Evolutionary conservation across 2,113 vertebrate species (phyloP).

Genomic region (Sminthopsis crassicaudata): DNA sequence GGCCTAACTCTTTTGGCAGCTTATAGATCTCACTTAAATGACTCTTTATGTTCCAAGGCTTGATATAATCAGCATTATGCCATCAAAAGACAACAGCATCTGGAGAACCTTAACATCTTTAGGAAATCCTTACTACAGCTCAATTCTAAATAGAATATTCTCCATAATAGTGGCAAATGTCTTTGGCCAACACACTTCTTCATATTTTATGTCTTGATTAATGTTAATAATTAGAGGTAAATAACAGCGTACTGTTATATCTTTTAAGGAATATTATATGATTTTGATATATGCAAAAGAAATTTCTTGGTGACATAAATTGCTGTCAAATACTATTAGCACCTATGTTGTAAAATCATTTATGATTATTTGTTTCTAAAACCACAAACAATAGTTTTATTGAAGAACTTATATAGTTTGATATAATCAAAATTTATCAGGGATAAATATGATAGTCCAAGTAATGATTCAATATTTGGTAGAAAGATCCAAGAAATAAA

Average conservation of each 20-base stretch:
- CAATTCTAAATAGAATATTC: neutral
- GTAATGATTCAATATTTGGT: constrained; percentile 32
- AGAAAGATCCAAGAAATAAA: constrained; percentile 12
- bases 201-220: neutral
- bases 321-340: neutral
- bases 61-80: neutral
- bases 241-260: neutral
- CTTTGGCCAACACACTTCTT: neutral
- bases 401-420: neutral
- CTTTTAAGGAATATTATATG: neutral
- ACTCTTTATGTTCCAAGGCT: neutral
- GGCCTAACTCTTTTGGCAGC: neutral
- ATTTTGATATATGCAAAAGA: neutral
- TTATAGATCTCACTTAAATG: neutral
- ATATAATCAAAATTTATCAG: neutral
- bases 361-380: constrained; percentile 35
- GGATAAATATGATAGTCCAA: constrained; percentile 12
- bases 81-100: neutral
- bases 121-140: neutral
- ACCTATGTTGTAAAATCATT: neutral
- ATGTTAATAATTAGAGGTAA: neutral
- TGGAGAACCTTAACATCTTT: neutral
- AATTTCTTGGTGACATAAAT: neutral
- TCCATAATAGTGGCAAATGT: neutral
- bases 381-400: constrained; percentile 9